These are phyloP conservation scores for Probaryconus sp. DNA, from an alignment of 1,140 invertebrate genomes.

Conservation along the genomic window DNA sequence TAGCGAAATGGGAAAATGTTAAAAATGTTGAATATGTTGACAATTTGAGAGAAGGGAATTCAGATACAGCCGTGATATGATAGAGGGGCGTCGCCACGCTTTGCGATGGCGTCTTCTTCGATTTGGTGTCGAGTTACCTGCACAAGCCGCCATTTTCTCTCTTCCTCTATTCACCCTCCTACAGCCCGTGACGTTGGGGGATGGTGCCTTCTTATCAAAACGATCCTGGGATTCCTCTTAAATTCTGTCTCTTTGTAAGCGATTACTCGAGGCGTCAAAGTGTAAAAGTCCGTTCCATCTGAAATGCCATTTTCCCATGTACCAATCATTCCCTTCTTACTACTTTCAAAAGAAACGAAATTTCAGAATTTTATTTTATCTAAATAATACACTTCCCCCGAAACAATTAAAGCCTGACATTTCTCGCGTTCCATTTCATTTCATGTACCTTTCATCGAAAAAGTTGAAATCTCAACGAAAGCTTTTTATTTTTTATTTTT, in stretches of 20 bases:
- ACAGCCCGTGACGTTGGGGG: constrained; percentile 53
- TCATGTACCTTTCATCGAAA: too few relatives aligned
- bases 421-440: too few relatives aligned
- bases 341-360: constrained; percentile 16
- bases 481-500: too few relatives aligned
- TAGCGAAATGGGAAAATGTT: background rate
- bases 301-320: constrained; percentile 13
- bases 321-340: constrained; percentile 19
- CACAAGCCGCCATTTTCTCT: constrained; percentile 76
- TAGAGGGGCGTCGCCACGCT: constrained; percentile 75
- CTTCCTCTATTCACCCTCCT: constrained; percentile 64
- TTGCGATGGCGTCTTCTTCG: constrained; percentile 79
- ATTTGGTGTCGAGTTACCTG: constrained; percentile 77
- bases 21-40: constrained; percentile 38
- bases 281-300: constrained; percentile 18
- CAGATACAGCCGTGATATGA: constrained; percentile 63
- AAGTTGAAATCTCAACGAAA: too few relatives aligned
- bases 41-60: constrained; percentile 41
- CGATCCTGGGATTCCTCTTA: constrained; percentile 60
- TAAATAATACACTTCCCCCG: background rate
- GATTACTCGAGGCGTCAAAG: constrained; percentile 44
- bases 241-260: constrained; percentile 54
- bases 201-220: constrained; percentile 69
- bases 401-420: too few relatives aligned
- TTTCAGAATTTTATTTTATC: background rate